Evolutionary conservation across 2,888 invertebrate genomes (phyloP).

Genomic region (Rotaria socialis): DNA sequence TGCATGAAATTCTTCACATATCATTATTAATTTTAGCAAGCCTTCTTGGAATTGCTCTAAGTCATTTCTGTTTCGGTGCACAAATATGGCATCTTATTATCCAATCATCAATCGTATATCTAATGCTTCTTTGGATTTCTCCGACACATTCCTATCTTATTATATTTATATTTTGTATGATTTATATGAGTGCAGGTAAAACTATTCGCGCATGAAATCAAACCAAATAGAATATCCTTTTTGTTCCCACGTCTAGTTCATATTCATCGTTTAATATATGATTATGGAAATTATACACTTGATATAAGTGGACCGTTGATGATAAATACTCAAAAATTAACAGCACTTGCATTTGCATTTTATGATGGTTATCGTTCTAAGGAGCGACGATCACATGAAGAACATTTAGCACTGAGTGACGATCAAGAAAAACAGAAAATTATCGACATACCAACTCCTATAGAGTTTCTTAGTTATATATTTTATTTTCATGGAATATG

Average conservation of each 20-base stretch:
- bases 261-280: conserved; percentile 78
- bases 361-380: conserved; percentile 50
- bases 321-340: conserved; percentile 53
- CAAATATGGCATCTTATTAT: conserved; percentile 78
- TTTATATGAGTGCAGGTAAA: conserved; percentile 34
- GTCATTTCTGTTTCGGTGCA: conserved; percentile 43
- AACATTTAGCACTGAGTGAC: conserved; percentile 47
- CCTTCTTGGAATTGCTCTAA: conserved; percentile 39
- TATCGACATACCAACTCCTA: conserved; percentile 70
- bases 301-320: conserved; percentile 71
- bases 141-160: conserved; percentile 57
- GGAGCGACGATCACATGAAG: conserved; percentile 47
- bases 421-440: conserved; percentile 51
- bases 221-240: too few species aligned
- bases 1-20: too few species aligned
- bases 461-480: conserved; percentile 74
- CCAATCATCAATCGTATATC: conserved; percentile 74
- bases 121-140: conserved; percentile 51
- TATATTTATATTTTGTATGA: conserved; percentile 69
- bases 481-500: conserved; percentile 53
- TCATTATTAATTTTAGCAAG: neutral
- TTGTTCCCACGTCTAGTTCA: conserved; percentile 64
- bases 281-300: conserved; percentile 79
- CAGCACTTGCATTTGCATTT: conserved; percentile 53
- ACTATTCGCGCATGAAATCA: too few species aligned